phyloP scores from a whole-genome alignment of 2,113 vertebrate genomes.

The Psophia crepitans region DNA sequence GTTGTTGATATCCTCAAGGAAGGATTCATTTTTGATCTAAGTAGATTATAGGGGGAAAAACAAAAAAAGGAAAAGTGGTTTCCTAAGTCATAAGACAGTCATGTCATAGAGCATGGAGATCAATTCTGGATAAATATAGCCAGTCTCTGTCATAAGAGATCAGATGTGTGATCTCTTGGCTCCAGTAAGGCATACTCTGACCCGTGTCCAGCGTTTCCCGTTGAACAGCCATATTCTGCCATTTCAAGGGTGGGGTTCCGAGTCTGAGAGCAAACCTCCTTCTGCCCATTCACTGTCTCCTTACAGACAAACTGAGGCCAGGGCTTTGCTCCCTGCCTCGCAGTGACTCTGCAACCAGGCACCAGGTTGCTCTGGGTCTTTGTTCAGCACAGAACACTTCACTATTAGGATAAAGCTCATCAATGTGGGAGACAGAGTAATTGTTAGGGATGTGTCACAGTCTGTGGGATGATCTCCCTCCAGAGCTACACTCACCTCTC shows the following conservation, averaged over 20 bases:
- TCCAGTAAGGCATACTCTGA: neutral
- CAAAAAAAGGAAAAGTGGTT: neutral
- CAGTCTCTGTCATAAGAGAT: neutral
- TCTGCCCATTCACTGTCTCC: neutral
- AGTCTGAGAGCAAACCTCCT: neutral
- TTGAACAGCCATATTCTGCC: neutral
- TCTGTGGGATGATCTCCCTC: neutral
- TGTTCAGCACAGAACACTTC: neutral
- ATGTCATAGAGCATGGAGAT: neutral
- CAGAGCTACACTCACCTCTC: neutral
- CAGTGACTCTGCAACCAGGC: neutral
- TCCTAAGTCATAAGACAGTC: neutral
- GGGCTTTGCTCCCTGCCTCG: neutral
- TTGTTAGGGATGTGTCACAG: slow-evolving; percentile 4
- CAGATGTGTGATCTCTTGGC: neutral
- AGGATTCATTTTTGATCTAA: slow-evolving; percentile 91
- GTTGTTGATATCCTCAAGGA: slow-evolving; percentile 92
- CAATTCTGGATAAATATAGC: neutral
- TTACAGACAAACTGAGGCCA: neutral
- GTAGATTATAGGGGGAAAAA: neutral
- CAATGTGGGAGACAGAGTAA: neutral
- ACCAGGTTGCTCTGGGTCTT: neutral
- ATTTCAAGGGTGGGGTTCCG: neutral
- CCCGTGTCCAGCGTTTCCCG: neutral
- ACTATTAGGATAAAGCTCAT: neutral